Evolutionary conservation across 2,113 vertebrate genomes (phyloP), one percentile per base, ranked within the genome.

Genomic region (Platysteira castanea): DNA sequence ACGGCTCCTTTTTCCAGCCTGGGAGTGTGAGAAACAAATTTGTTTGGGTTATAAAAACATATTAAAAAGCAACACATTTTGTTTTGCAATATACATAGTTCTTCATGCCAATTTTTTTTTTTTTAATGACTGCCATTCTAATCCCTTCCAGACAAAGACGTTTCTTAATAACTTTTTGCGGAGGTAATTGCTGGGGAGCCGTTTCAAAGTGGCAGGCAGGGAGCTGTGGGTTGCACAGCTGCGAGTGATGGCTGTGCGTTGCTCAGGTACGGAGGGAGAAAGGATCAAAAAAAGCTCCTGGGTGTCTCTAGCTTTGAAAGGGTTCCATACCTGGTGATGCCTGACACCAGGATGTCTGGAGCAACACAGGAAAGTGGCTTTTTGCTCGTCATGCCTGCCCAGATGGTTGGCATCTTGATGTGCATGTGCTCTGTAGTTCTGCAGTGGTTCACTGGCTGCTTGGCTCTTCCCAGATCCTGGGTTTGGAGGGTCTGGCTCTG

Each of bases 61-160:
- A 98, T 98, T 96, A 97, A 98, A 98, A 98, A 94, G 96, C 97
- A 97, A 98, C 98, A 98, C 97, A 97, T 98, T 98, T 98, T 98
- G 98, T 98, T 98, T 98, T 98, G 97, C 96, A 97, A 98, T 98
- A 98, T 97, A 98, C 96, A 95, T 97, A 50, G 59, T 4, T 97
- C 90, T 96, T 93, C 86, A 90, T 98, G 98, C 98, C 98, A 98
- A 96, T 28, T 91, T 95, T 71, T 95, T 95, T 95, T n/a, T 33
- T 50, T 91, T 60, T 61, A 84, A 74, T 57, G 90, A 96, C 94
- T 96, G 96, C 97, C 96, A 96, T 96, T 97, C 96, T 61, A 96
- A 97, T 96, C 90, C 81, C 95, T 97, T 91, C 92, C 90, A 91
- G 67, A 96, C 91, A 94, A 94, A 96, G 87, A 65, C 17, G 28